Evolutionary conservation across 2,113 vertebrate genomes (phyloP), one percentile per base, ranked within the genome.

Genomic region (Phyllopteryx taeniolatus): DNA sequence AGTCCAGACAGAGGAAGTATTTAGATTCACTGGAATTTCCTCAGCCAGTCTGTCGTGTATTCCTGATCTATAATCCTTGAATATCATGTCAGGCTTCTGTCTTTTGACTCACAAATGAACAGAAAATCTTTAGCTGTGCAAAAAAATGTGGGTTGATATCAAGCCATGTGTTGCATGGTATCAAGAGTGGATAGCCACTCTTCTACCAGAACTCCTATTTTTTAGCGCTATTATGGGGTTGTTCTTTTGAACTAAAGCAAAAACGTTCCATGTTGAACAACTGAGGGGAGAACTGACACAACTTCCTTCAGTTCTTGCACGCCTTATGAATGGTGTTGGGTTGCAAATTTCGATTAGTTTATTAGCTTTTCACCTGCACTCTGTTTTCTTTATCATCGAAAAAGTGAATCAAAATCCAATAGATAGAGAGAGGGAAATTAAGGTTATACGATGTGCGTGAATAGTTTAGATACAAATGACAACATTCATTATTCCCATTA

Each of bases 1-100:
- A 82, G 74, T 74, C 66, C 67, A 77, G 71, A 77, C 68, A 85
- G 62, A 75, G 75, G 69, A 83, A 83, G 74, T 33, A 71, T 85
- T 81, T 75, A 77, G 74, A 86, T 84, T 70, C 72, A 53, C 13
- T 62, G 59, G 80, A 77, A 80, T 83, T 80, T 47, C 76, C 74
- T 64, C 65, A 27, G n/a, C 46, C 33, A 79, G 76, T 85, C 70
- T 76, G 73, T 76, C 65, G 73, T 71, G 66, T 79, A 67, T 82
- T 85, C 42, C 20, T 53, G 57, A 81, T 85, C 79, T 83, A 70
- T 70, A 73, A 77, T 64, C 71, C 66, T 20, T 0, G 35, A 47
- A 0, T 69, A 47, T 73, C 54, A 74, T 83, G 78, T 79, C 82
- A 83, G 60, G 71, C 73, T 63, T 76, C 54, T 57, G 51, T 59